Base-by-base conservation (phyloP, 2,888 invertebrate genomes). In the Epinotia ramella region DNA sequence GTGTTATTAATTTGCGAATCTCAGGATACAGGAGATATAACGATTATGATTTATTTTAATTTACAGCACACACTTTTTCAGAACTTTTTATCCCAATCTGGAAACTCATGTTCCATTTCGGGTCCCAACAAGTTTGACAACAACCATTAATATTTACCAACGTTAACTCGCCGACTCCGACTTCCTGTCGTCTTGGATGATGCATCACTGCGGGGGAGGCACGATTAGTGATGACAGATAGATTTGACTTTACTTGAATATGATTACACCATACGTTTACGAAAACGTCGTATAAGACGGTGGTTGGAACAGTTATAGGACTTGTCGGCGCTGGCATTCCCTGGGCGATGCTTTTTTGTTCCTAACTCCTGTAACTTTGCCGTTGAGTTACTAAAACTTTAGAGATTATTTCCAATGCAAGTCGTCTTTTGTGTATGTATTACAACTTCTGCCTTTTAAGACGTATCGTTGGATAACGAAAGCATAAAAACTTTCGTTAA, bases 191-290 rank as follows among this genome's bases (percentile, higher is more conserved):
- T 74, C 72, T 12, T 40, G n/a, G 65, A 80, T 83, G 84, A 88
- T 87, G 80, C 80, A 88, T 87, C 84, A 84, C 80, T 73, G 75
- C 76, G 80, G 75, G 79, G 80, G 79, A 80, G 78, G 78, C 78
- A 79, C 80, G 78, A 82, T 81, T 79, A 77, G 79, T 82, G 91
- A 84, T 89, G 92, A 92, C 91, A 90, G 91, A 92, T 87, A 86
- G 88, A 86, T 85, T 83, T 80, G 82, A 80, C 80, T 82, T 84
- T 87, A 86, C 81, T 86, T 87, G 89, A 86, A 89, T 90, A 91
- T 89, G 87, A 90, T 91, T 87, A 87, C 84, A 80, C 73, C 66
- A 69, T 49, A 78, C 73, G 78, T 80, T 80, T 76, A 59, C 73
- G 80, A 79, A 80, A 77, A 77, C 67, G 59, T 71, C 79, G 76